Evolutionary conservation across 2,113 vertebrate genomes (phyloP).

Genomic region (Lepus timidus): DNA sequence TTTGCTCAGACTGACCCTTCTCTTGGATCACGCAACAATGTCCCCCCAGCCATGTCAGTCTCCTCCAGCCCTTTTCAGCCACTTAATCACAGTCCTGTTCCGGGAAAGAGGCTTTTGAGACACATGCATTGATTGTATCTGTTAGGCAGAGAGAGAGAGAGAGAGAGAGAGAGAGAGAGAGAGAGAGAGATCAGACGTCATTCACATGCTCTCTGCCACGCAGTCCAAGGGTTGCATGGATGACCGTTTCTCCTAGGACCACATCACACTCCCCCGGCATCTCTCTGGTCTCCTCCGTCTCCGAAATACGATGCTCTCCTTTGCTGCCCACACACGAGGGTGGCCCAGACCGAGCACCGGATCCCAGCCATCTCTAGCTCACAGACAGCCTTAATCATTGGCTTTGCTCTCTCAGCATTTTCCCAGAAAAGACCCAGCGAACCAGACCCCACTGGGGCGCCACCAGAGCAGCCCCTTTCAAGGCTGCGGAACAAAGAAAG

Average conservation of each 20-base stretch:
- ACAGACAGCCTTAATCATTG: slow-evolving; percentile 42
- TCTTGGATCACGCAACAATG: rapidly evolving
- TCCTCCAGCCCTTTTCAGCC: neutral
- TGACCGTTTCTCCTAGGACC: neutral
- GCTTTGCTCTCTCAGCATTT: slow-evolving; percentile 30
- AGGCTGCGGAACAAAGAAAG: neutral
- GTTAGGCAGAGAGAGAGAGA: too few relatives aligned
- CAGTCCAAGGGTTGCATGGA: neutral
- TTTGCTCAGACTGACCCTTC: neutral
- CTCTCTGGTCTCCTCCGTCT: neutral
- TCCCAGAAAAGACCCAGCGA: neutral
- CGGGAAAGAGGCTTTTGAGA: neutral
- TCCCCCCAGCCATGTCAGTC: rapidly evolving
- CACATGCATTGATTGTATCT: too few relatives aligned
- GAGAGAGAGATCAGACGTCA: neutral
- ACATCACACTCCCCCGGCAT: neutral
- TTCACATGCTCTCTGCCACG: neutral
- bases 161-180: too few relatives aligned
- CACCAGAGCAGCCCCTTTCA: neutral
- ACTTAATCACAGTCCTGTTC: neutral
- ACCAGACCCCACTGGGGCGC: too few relatives aligned
- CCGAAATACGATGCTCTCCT: slow-evolving; percentile 11
- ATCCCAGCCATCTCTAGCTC: slow-evolving; percentile 5
- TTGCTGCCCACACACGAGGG: neutral
- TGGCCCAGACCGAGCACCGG: neutral